Evolutionary conservation across 30 jellyfish, hydroid and myxozoan species (phyloP), one percentile per base, ranked within the genome.

Genomic region (Chrysaora quinquecirrha): DNA sequence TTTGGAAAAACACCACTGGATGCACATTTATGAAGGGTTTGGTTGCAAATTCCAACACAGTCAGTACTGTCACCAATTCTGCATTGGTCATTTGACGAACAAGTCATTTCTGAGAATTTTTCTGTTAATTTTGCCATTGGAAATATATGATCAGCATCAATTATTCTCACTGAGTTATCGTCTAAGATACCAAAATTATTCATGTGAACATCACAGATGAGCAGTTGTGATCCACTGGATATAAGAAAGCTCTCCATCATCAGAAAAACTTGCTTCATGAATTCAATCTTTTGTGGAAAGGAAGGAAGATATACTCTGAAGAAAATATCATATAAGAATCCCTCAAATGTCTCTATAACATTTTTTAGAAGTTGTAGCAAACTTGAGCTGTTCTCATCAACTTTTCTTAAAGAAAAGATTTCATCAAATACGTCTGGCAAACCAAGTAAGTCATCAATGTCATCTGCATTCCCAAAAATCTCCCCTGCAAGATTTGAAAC

Each of bases 141-240:
- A 32, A 58, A 76, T 21, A 76, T 22, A 62, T 76, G 78, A 64
- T 76, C 88, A 19, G 71, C 88, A 76, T 76, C 88, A 12, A 76
- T 60, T 12, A 76, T 23, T 38, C 33, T 48, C 1, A 76, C 70
- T 27, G 0, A n/a, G 10, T 74, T 52, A 61, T 27, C 50, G 9
- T 31, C 34, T 19, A 69, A 29, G 23, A 30, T 14, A 0, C 88
- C 88, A 30, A 76, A 58, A 47, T 76, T 76, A 47, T 76, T 64
- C 33, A 76, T 18, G 47, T 76, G 88, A n/a, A 76, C 28, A 30
- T 76, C 88, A 34, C 88, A 76, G 75, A 76, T 56, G 1, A 76
- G 16, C 0, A 61, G 14, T 30, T 46, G 52, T 11, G 70, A 73
- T 30, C 21, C 9, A 27, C 71, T 30, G 12, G 58, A 43, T 6